Evolutionary conservation across 2,113 vertebrate genomes (phyloP).

Genomic region (Isichthys henryi): DNA sequence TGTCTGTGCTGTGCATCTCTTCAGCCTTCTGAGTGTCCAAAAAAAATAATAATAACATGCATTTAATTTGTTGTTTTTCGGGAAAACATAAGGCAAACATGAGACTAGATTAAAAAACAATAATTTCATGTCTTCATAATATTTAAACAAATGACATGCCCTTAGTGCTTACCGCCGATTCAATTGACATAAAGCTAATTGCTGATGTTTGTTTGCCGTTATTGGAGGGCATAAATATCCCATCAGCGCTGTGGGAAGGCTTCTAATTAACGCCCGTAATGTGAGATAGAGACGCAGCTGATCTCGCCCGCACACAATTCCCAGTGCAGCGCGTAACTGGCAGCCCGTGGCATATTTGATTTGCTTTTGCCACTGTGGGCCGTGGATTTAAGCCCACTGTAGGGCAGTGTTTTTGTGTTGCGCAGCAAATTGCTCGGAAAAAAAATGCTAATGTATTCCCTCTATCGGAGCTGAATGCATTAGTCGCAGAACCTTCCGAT

Average conservation of each 20-base stretch:
- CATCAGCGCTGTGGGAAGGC: slow-evolving; percentile 12
- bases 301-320: not conserved
- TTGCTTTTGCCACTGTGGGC: slow-evolving; percentile 2
- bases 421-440: slow-evolving; percentile 4
- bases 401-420: slow-evolving; percentile 3
- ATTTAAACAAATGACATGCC: not conserved
- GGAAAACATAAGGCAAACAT: not conserved
- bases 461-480: slow-evolving; percentile 13
- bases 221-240: slow-evolving; percentile 20
- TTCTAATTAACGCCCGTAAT: slow-evolving; percentile 24
- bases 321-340: not conserved
- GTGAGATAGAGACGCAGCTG: slow-evolving; percentile 11
- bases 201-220: slow-evolving; percentile 23
- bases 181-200: slow-evolving; percentile 17
- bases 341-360: slow-evolving; percentile 10
- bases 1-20: not conserved
- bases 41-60: not conserved
- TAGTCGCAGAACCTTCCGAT: slow-evolving; percentile 5
- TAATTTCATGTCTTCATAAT: not conserved
- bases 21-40: not conserved
- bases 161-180: not conserved
- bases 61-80: not conserved
- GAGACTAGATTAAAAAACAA: not conserved
- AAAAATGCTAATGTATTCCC: slow-evolving; percentile 14
- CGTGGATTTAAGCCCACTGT: not conserved